phyloP scores from a whole-genome alignment of 2,113 vertebrate genomes.

The Leptosomus discolor region DNA sequence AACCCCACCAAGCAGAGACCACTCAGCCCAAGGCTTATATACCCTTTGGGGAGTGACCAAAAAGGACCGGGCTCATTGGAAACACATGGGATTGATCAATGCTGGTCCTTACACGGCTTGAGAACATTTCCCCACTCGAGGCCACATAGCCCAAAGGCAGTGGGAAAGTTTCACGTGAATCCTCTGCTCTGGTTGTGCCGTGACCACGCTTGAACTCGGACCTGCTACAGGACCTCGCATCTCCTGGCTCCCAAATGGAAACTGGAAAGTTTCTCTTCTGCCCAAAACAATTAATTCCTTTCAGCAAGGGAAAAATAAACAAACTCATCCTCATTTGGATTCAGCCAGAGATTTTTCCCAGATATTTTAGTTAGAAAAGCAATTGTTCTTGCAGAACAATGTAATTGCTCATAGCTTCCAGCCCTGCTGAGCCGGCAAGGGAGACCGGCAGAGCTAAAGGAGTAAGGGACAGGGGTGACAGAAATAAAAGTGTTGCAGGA shows the following conservation, averaged over 20 bases:
- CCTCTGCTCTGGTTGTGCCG: neutral
- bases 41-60: neutral
- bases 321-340: neutral
- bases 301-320: neutral
- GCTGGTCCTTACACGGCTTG: neutral
- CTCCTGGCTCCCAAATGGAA: neutral
- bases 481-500: neutral
- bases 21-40: neutral
- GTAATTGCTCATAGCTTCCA: neutral
- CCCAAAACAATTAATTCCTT: neutral
- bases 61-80: neutral
- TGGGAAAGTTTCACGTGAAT: fast-evolving
- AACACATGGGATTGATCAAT: neutral
- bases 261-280: neutral
- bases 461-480: neutral
- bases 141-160: no score
- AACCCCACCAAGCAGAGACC: neutral
- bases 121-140: neutral
- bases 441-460: neutral
- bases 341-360: neutral
- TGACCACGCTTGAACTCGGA: neutral
- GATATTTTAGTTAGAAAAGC: neutral
- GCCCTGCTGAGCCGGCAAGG: neutral
- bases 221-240: neutral
- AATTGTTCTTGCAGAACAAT: neutral